A percentile compares a stretch with the other conserved stretches of the same genome.
Evolutionary conservation across 2,113 vertebrate species (phyloP).

Genomic region (Noctilio leporinus): DNA sequence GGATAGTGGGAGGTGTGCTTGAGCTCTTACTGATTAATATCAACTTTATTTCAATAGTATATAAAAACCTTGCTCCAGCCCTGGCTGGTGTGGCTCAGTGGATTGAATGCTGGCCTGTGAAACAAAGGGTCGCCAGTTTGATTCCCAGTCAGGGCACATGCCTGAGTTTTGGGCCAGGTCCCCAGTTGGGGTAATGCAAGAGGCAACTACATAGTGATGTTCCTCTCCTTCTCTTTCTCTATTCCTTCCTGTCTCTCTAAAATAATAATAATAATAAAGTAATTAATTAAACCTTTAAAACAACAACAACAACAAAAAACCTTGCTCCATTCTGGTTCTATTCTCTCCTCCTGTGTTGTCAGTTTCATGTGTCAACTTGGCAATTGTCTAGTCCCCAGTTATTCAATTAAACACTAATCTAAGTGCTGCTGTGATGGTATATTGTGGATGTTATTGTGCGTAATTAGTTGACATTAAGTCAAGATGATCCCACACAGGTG

Average conservation of each 20-base stretch:
- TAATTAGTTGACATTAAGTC: not conserved
- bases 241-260: too few relatives aligned
- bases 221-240: too few relatives aligned
- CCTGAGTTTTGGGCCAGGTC: too few relatives aligned
- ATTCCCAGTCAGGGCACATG: too few relatives aligned
- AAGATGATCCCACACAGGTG: not conserved
- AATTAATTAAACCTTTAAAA: too few relatives aligned
- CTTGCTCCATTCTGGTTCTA: not conserved
- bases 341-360: not conserved
- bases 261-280: too few relatives aligned
- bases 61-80: not conserved
- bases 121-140: too few relatives aligned
- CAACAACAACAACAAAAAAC: too few relatives aligned
- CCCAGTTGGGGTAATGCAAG: too few relatives aligned
- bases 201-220: too few relatives aligned
- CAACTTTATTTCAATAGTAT: not conserved
- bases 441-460: not conserved
- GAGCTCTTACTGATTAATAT: not conserved
- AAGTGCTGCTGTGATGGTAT: not conserved
- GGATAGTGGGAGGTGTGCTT: not conserved
- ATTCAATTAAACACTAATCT: not conserved
- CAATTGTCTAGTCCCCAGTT: not conserved
- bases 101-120: too few relatives aligned
- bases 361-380: not conserved
- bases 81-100: too few relatives aligned